These are phyloP conservation scores for Lutra lutra DNA, from an alignment of 2,797 vertebrate genomes.

Conservation along the genomic window DNA sequence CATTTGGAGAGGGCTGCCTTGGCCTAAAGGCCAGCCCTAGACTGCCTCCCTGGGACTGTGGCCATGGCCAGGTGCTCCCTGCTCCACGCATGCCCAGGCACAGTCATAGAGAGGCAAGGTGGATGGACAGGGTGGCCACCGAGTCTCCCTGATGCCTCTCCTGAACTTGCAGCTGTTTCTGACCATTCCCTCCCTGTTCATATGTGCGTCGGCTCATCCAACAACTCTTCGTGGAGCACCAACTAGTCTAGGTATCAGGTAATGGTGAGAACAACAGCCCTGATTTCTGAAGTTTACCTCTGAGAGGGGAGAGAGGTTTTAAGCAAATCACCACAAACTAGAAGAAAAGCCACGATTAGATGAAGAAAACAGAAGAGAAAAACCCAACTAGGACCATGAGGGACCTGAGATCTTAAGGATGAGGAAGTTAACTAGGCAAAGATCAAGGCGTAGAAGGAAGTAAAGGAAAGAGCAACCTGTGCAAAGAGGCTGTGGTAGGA, in stretches of 20 bases:
- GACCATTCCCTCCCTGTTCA: background rate
- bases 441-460: background rate
- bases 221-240: accelerated
- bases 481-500: background rate
- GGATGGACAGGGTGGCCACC: background rate
- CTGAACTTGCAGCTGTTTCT: background rate
- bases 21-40: background rate
- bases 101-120: background rate
- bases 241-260: background rate
- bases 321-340: background rate
- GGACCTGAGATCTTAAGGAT: background rate
- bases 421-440: background rate
- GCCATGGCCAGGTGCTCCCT: background rate
- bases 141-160: background rate
- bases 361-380: background rate
- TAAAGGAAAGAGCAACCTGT: accelerated
- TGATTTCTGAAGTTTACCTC: background rate
- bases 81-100: too few species aligned
- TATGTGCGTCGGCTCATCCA: background rate
- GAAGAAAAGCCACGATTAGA: background rate
- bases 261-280: background rate
- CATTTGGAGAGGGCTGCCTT: background rate
- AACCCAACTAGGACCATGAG: background rate
- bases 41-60: background rate
- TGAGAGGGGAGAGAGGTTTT: background rate